Conservation (phyloP, 92 coral and sea anemone species). For the Zoanthus sociatus region DNA sequence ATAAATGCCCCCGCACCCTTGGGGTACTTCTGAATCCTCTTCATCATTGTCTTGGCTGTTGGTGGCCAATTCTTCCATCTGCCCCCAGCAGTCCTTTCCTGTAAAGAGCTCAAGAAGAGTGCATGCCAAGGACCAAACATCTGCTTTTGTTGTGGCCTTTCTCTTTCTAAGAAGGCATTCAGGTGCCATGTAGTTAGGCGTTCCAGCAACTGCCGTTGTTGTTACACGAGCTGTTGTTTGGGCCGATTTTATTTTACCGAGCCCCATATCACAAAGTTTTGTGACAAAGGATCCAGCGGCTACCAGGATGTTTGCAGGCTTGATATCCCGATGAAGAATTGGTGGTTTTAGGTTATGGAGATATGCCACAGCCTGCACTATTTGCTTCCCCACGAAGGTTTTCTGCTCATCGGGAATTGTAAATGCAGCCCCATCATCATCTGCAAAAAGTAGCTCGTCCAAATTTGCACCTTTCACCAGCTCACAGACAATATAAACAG, state of each 20-base stretch:
- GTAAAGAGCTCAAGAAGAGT: no score
- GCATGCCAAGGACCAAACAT: no score
- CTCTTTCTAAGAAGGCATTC: no score
- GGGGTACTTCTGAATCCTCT: conserved; percentile 13
- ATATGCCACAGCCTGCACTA: conserved; percentile 45
- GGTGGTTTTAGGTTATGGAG: conserved; percentile 35
- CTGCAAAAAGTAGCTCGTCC: conserved; percentile 27
- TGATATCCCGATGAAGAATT: conserved; percentile 40
- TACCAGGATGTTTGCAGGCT: conserved; percentile 40
- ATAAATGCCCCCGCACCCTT: conserved; percentile 25
- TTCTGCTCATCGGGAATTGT: conserved; percentile 35
- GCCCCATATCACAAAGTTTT: conserved; percentile 49
- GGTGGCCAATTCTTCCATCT: no score
- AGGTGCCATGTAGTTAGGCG: neutral
- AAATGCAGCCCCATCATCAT: conserved; percentile 16
- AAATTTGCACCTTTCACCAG: conserved; percentile 43
- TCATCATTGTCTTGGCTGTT: neutral
- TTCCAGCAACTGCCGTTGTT: neutral
- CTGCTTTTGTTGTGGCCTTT: no score
- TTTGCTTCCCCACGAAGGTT: conserved; percentile 27
- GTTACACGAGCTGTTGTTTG: conserved; percentile 19
- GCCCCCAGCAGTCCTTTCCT: no score
- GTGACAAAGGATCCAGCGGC: conserved; percentile 26
- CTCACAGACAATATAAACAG: conserved; percentile 38
- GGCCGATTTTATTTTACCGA: conserved; percentile 44